phyloP scores from a whole-genome alignment of 2,797 vertebrate genomes.

The Neostethus bicornis region DNA sequence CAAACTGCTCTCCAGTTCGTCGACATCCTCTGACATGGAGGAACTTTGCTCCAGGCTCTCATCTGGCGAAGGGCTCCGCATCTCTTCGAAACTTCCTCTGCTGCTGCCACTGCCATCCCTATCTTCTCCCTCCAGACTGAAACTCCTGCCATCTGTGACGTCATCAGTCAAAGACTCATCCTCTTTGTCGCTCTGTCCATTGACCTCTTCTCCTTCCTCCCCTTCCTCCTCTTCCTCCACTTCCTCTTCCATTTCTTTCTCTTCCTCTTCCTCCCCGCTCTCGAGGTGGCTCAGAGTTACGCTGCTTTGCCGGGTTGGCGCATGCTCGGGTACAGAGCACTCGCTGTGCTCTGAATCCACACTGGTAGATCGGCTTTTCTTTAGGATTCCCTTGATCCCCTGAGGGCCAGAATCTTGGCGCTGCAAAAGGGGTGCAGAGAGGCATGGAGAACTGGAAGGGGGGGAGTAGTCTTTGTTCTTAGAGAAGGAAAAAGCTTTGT shows the following conservation, averaged over 20 bases:
- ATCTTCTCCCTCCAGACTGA: constrained; percentile 25
- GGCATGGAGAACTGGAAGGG: constrained; percentile 29
- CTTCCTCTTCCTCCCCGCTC: constrained; percentile 49
- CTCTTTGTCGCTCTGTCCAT: constrained; percentile 49
- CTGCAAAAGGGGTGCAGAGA: constrained; percentile 54
- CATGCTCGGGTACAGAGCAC: constrained; percentile 24
- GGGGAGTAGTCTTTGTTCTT: constrained; percentile 40
- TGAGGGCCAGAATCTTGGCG: constrained; percentile 73
- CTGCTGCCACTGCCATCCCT: constrained; percentile 42
- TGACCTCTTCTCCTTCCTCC: constrained; percentile 35
- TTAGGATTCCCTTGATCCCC: constrained; percentile 81
- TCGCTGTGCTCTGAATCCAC: constrained; percentile 74
- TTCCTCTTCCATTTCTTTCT: constrained; percentile 22
- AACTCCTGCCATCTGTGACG: constrained; percentile 45
- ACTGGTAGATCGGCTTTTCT: constrained; percentile 79
- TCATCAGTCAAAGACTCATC: constrained; percentile 59
- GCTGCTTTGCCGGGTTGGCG: constrained; percentile 50
- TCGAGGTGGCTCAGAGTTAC: constrained; percentile 62
- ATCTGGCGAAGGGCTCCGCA: constrained; percentile 53
- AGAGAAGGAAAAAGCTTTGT: constrained; percentile 23
- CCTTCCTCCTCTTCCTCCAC: constrained; percentile 29
- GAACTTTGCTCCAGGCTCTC: constrained; percentile 70
- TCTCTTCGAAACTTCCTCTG: constrained; percentile 67
- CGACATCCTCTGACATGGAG: constrained; percentile 74
- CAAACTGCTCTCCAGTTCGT: constrained; percentile 79